Conservation (phyloP, 2,797 vertebrate genomes). For the Alcedo quadribrachys region DNA sequence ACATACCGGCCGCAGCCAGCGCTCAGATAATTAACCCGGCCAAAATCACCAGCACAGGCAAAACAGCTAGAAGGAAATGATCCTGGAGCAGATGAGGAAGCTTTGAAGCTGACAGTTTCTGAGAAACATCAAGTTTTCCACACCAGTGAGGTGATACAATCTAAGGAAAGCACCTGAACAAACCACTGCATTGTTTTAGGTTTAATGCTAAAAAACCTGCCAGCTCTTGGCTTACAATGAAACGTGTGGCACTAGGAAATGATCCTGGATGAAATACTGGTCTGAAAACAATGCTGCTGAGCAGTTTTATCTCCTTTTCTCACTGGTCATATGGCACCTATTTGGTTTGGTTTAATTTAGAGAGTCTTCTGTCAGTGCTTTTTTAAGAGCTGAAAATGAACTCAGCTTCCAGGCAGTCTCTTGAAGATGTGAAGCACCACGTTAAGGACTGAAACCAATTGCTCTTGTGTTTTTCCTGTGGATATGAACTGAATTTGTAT, state of each 20-base stretch:
- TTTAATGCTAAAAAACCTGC: background rate
- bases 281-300: background rate
- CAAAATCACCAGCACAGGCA: background rate
- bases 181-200: background rate
- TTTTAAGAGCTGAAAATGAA: background rate
- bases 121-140: background rate
- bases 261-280: background rate
- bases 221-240: background rate
- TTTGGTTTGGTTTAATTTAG: background rate
- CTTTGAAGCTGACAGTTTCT: background rate
- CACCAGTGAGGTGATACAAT: background rate
- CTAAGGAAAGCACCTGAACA: background rate
- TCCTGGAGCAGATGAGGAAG: background rate
- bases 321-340: background rate
- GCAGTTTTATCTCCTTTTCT: background rate
- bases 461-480: background rate
- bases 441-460: background rate
- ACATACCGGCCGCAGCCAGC: background rate
- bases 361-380: background rate
- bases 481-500: background rate
- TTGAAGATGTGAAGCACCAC: background rate
- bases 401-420: background rate
- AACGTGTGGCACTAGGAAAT: background rate
- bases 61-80: background rate
- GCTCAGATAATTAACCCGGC: fast-evolving